phyloP scores from a whole-genome alignment of 2,888 invertebrate genomes.

The Leistus spinibarbis region DNA sequence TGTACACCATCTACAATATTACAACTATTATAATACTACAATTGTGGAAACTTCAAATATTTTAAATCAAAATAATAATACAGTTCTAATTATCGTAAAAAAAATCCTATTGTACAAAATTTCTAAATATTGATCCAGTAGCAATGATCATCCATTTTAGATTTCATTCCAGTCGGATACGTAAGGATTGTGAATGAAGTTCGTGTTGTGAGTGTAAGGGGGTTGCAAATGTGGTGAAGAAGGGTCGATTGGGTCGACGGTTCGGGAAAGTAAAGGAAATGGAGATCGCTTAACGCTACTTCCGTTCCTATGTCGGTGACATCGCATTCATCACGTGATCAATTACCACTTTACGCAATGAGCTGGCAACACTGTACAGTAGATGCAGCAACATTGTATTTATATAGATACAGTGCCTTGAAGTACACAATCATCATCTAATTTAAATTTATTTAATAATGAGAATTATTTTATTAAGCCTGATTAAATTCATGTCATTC shows the following conservation, averaged over 20 bases:
- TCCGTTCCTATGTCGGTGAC: constrained; percentile 30
- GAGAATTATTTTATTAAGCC: constrained; percentile 18
- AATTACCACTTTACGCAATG: constrained; percentile 26
- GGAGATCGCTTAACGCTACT: constrained; percentile 35
- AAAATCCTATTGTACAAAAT: constrained; percentile 14
- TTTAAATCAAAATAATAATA: neutral
- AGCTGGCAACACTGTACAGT: constrained; percentile 2
- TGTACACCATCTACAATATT: neutral
- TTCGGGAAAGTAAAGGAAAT: constrained; percentile 3
- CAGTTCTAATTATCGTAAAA: neutral
- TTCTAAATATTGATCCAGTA: constrained; percentile 27
- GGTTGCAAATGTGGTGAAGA: neutral
- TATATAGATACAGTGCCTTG: neutral
- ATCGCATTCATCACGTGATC: constrained; percentile 37
- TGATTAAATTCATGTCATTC: too few relatives aligned
- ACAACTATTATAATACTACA: neutral
- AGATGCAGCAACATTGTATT: neutral
- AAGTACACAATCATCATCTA: constrained; percentile 25
- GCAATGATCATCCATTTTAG: constrained; percentile 34
- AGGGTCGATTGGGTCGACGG: neutral
- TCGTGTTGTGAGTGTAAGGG: neutral
- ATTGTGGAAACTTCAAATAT: neutral
- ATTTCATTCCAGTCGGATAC: constrained; percentile 28
- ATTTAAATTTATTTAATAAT: constrained; percentile 37
- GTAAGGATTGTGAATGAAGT: constrained; percentile 2